Evolutionary conservation across 2,113 vertebrate species (phyloP), one percentile per base, ranked within the genome.

Genomic region (Sebastes fasciatus): DNA sequence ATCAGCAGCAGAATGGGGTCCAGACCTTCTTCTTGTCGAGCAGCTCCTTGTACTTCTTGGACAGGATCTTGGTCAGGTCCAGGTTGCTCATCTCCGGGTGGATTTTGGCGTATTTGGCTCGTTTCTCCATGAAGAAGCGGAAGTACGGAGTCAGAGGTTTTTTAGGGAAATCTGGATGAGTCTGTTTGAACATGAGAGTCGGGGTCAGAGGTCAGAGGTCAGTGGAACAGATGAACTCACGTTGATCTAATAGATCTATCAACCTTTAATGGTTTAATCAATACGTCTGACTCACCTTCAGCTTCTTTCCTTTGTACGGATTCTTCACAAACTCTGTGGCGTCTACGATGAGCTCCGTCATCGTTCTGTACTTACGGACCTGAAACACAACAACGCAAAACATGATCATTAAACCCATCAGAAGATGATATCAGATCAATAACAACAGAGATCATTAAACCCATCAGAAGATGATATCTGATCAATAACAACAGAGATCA

Each of bases 21-120:
- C 67, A 8, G 3, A 89, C 96, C 95, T 95, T 96, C 86, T 96
- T 96, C 88, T 96, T 96, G 42, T 96, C 96, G 0, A 95, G 94
- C 23, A 96, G 93, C 79, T 96, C 96, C 79, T 95, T 96, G 91
- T 96, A 96, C 84, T 96, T 96, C 91, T 96, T 96, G 66, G 95
- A 96, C 69, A 96, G 91, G 80, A 96, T 96, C 90, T 96, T 96
- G 49, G 96, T 96, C 51, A 96, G 93, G 88, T 96, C 96, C 79
- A 96, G 88, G 91, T 96, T 96, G 92, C 95, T 96, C 95, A 96
- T 96, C 91, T 96, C 95, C 0, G 96, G 96, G 76, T 96, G 95
- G 80, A 96, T 96, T 85, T 96, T 96, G 82, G 96, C 96, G 16
- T 96, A 96, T 90, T 96, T 96, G 82, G 95, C 95, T 73, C 95